Base-by-base conservation (phyloP, 2,888 invertebrate genomes). In the Invenusta paracnida region DNA sequence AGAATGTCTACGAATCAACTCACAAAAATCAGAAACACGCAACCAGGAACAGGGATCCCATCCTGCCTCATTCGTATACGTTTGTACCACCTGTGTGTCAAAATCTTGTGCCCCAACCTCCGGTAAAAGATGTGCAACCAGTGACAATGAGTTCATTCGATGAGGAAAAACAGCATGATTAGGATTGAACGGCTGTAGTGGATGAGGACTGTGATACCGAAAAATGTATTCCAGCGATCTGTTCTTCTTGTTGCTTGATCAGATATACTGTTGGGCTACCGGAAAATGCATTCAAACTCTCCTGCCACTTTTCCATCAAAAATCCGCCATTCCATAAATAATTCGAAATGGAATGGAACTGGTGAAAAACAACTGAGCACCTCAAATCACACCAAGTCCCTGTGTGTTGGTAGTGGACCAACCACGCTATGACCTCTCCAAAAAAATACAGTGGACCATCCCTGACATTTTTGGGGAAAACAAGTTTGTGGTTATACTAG, bases 1-100 rank as follows among this genome's bases (percentile, higher is more conserved):
- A n/a, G n/a, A 81, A 81, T 30, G 28, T 85, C 67, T 86, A 67
- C 30, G 31, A 86, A 86, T 86, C 82, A 66, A 81, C 82, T 86
- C 84, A 0, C 81, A 86, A 1, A 27, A 31, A 30, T 29, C 79
- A 86, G n/a, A n/a, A n/a, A n/a, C n/a, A n/a, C n/a, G 85, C 25
- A 85, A 25, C 79, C 84, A 29, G 85, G 28, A 85, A 13, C 31
- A 29, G 82, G 30, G 85, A 67, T 81, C 25, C 86, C 84, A 85
- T 86, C 30, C 81, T 86, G 31, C 85, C 85, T 66, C 82, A 0
- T 81, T 31, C 82, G 28, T 85, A 85, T 66, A 86, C 86, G 67
- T 85, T 86, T 85, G 85, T 86, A 25, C 82, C 86, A 31, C 86
- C 86, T 86, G 85, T 86, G 48, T 48, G 67, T 0, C 81, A 82